Conservation (phyloP, 2,797 vertebrate species). For the Pelobates cultripes region DNA sequence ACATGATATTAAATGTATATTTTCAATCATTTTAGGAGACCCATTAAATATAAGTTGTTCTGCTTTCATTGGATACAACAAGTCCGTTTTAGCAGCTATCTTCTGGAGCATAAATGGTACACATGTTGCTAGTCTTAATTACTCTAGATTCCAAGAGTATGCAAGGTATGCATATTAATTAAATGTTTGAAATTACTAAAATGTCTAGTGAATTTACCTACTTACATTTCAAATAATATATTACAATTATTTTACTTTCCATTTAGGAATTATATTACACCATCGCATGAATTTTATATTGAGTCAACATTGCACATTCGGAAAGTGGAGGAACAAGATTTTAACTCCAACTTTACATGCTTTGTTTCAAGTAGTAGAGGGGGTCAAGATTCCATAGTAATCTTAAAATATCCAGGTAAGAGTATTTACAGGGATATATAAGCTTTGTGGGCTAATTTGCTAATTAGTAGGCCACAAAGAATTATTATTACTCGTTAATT, state of each 20-base stretch:
- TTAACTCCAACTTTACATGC: conserved; percentile 9
- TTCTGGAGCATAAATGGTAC: neutral
- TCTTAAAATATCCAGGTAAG: conserved; percentile 13
- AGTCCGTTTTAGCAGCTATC: neutral
- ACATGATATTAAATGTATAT: neutral
- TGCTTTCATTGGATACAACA: conserved; percentile 3
- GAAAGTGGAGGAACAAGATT: conserved; percentile 8
- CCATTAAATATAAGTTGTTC: neutral
- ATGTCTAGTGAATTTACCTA: neutral
- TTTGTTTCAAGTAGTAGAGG: neutral
- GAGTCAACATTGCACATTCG: conserved; percentile 2
- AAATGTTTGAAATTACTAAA: neutral
- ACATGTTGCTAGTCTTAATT: neutral
- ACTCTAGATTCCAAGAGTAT: neutral
- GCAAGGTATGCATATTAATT: neutral
- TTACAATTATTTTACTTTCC: neutral
- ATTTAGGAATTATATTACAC: neutral
- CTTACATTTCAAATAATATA: neutral
- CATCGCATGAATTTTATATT: neutral
- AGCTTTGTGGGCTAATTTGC: too few relatives aligned
- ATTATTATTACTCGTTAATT: too few relatives aligned
- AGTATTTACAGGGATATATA: neutral
- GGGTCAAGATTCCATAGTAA: neutral
- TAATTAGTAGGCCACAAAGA: too few relatives aligned
- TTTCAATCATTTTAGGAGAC: neutral